Percentiles rank a stretch among this genome's conserved stretches.
These are phyloP conservation scores for Pollenia griseotomentosa DNA, from an alignment of 2,888 invertebrate species.

Conservation along the genomic window DNA sequence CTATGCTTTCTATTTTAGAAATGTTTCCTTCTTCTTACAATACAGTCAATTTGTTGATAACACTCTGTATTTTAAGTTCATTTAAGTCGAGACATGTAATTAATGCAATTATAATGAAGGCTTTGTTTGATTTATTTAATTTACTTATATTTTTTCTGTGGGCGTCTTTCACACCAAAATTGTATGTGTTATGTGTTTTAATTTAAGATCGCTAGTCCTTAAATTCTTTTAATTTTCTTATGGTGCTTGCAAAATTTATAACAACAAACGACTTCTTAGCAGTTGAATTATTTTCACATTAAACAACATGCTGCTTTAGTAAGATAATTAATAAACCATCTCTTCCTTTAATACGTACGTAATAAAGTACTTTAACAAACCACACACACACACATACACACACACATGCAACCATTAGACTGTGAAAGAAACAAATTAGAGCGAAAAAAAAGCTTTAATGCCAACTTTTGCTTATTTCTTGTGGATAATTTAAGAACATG, in stretches of 20 bases:
- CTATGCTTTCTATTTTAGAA: too few species aligned
- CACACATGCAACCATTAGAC: background rate
- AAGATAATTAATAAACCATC: constrained; percentile 20
- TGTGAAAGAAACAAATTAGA: background rate
- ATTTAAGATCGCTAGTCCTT: background rate
- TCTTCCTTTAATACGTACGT: too few species aligned
- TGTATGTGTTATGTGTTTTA: constrained; percentile 6
- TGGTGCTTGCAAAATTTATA: too few species aligned
- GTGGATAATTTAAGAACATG: constrained; percentile 25
- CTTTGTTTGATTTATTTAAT: constrained; percentile 17
- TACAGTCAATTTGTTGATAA: background rate
- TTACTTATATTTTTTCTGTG: background rate
- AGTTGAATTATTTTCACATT: constrained; percentile 23
- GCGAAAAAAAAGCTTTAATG: constrained; percentile 1
- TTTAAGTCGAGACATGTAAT: constrained; percentile 39
- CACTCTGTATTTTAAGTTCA: background rate
- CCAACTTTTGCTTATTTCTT: constrained; percentile 15
- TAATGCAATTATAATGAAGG: constrained; percentile 56
- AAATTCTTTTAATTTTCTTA: background rate
- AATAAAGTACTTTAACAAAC: background rate
- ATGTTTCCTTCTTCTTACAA: background rate
- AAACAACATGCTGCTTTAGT: background rate
- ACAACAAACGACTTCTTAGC: background rate
- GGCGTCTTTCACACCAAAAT: constrained; percentile 37
- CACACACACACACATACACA: background rate